These are phyloP conservation scores for Illadopsis cleaveri DNA, from an alignment of 2,113 vertebrate genomes.

Conservation along the genomic window DNA sequence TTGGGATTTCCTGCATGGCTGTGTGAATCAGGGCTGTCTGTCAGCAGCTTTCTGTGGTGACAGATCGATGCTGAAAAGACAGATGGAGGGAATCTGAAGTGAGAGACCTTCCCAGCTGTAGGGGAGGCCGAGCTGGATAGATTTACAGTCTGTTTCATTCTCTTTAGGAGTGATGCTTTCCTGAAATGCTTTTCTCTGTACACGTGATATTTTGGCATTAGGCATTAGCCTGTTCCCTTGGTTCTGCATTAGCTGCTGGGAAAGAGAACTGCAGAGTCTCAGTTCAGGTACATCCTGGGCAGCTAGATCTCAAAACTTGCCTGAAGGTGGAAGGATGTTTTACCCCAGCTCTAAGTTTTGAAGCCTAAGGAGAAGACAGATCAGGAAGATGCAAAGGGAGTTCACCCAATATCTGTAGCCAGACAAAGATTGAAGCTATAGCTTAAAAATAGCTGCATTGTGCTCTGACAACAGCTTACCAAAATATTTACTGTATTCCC, in stretches of 20 bases:
- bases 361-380: background rate
- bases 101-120: constrained; percentile 60
- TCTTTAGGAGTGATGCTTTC: constrained; percentile 35
- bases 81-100: constrained; percentile 58
- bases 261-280: background rate
- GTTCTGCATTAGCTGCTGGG: background rate
- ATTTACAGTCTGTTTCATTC: constrained; percentile 52
- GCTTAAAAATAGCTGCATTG: background rate
- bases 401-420: background rate
- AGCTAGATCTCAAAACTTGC: background rate
- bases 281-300: background rate
- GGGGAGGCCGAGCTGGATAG: background rate
- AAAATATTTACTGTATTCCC: background rate
- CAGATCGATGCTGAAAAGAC: constrained; percentile 23
- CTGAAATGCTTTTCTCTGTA: background rate
- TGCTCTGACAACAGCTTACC: background rate
- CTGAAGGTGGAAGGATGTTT: background rate
- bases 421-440: background rate
- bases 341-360: background rate
- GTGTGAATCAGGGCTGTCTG: background rate
- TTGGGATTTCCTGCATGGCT: background rate
- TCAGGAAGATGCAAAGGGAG: background rate
- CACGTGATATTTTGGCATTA: constrained; percentile 1
- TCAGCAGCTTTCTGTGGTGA: constrained; percentile 46
- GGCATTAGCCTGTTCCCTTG: background rate